Evolutionary conservation across 2,888 invertebrate species (phyloP).

Genomic region (Caenorhabditis sp.): DNA sequence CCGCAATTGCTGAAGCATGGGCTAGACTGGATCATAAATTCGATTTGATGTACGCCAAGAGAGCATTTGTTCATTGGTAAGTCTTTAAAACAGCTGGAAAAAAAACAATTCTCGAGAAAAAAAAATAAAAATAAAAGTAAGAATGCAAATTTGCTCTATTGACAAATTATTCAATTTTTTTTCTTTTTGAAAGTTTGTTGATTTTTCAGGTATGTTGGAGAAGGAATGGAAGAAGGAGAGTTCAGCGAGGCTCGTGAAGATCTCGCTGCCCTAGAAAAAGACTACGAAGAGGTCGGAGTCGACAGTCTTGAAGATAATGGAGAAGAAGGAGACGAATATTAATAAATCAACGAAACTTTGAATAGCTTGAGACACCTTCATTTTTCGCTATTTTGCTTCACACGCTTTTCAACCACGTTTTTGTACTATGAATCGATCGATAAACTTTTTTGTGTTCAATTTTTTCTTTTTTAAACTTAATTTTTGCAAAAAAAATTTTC

Average conservation of each 20-base stretch:
- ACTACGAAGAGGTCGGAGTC: slow-evolving; percentile 66
- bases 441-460: neutral
- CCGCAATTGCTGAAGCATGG: slow-evolving; percentile 80
- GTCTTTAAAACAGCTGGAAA: no score
- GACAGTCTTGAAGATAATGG: slow-evolving; percentile 58
- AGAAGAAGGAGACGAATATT: slow-evolving; percentile 60
- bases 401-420: neutral
- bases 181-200: no score
- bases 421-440: neutral
- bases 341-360: slow-evolving; percentile 2
- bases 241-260: slow-evolving; percentile 68
- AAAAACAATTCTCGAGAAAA: neutral
- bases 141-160: no score
- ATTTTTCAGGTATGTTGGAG: slow-evolving; percentile 75
- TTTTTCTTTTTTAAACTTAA: no score
- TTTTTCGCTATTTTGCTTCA: neutral
- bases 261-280: slow-evolving; percentile 61
- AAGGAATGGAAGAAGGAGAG: slow-evolving; percentile 70
- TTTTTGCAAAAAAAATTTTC: no score
- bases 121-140: no score
- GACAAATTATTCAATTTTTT: no score
- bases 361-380: neutral
- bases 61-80: slow-evolving; percentile 46
- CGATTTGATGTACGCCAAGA: slow-evolving; percentile 77
- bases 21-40: slow-evolving; percentile 81